Conservation (phyloP, 2,888 invertebrate species). For the Phengaris alcon region DNA sequence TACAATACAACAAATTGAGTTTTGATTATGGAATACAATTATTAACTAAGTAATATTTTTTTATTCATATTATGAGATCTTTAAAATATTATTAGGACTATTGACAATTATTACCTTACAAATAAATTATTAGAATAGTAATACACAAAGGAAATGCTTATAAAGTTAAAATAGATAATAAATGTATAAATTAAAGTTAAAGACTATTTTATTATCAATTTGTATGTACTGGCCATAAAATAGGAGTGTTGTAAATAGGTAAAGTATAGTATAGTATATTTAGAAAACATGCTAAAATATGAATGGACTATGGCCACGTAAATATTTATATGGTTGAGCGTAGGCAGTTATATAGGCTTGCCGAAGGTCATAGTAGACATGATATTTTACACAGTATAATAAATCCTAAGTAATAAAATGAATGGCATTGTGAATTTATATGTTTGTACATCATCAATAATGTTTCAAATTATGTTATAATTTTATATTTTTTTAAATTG, state of each 20-base stretch:
- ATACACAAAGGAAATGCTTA: not conserved
- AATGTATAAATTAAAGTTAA: not conserved
- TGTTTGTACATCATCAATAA: not conserved
- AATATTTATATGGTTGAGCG: not conserved
- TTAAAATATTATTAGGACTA: not conserved
- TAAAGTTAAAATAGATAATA: not conserved
- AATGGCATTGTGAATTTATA: not conserved
- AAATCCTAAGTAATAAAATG: not conserved
- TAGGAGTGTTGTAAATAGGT: not conserved
- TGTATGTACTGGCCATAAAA: not conserved
- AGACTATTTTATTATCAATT: not conserved
- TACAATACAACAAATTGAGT: not conserved
- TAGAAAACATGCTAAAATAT: not conserved
- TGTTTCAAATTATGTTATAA: not conserved
- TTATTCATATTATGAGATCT: not conserved
- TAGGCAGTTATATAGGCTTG: not conserved
- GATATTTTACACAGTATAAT: constrained; percentile 10
- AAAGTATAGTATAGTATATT: not conserved
- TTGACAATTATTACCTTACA: not conserved
- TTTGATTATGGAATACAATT: too few species aligned
- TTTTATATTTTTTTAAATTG: not conserved
- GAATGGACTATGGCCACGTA: not conserved
- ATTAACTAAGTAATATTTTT: too few species aligned
- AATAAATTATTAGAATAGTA: not conserved
- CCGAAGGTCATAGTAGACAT: not conserved